phyloP scores from a whole-genome alignment of 2,888 invertebrate genomes.

The Glyphotaelius pellucidus region DNA sequence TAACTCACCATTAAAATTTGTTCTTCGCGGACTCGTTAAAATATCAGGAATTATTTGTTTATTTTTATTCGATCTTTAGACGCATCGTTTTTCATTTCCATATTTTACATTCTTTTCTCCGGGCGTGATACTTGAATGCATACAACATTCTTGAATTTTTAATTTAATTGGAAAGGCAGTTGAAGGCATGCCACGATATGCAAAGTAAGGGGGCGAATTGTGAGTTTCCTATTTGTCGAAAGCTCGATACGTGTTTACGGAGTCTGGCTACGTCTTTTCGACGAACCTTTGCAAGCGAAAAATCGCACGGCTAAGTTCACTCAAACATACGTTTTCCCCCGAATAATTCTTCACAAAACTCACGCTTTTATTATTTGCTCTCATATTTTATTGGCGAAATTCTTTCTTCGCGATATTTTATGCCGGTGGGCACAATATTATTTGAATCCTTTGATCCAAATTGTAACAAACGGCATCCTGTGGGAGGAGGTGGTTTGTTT shows the following conservation, averaged over 20 bases:
- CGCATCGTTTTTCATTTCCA: not conserved
- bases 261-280: not conserved
- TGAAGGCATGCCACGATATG: not conserved
- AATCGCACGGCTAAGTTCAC: not conserved
- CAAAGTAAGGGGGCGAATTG: not conserved
- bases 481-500: not conserved
- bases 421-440: not conserved
- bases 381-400: not conserved
- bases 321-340: constrained; percentile 3
- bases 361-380: not conserved
- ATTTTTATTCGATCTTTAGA: not conserved
- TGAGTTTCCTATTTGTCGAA: not conserved
- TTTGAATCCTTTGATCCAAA: not conserved
- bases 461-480: not conserved
- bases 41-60: not conserved
- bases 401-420: not conserved
- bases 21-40: not conserved
- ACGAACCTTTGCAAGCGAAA: not conserved
- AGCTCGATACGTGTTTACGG: constrained; percentile 3
- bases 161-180: not conserved
- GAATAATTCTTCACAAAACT: not conserved
- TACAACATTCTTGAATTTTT: not conserved
- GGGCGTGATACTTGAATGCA: not conserved
- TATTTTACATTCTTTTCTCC: not conserved
- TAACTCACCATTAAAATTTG: not conserved